phyloP scores from a whole-genome alignment of 2,888 invertebrate species.

The Agriopis aurantiaria region DNA sequence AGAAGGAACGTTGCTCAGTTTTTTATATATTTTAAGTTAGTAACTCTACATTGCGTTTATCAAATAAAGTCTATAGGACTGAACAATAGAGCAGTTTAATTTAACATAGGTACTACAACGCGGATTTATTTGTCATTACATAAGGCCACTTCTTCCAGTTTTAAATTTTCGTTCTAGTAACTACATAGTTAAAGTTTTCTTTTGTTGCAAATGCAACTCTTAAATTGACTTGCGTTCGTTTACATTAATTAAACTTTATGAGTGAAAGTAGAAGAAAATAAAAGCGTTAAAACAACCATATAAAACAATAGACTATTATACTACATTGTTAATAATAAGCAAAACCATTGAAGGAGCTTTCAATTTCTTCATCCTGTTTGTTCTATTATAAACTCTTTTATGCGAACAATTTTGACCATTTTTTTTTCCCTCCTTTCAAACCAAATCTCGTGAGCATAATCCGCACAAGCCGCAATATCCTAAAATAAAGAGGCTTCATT shows the following conservation, averaged over 20 bases:
- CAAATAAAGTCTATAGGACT: too few relatives aligned
- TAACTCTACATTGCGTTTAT: too few relatives aligned
- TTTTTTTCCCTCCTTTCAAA: constrained; percentile 17
- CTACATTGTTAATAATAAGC: not conserved
- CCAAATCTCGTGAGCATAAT: constrained; percentile 27
- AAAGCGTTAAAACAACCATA: not conserved
- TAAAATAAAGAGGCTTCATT: constrained; percentile 41
- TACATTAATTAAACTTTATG: not conserved
- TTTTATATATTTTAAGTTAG: too few relatives aligned
- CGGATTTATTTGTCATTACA: not conserved
- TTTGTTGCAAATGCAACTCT: not conserved
- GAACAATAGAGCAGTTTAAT: not conserved
- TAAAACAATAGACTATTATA: not conserved
- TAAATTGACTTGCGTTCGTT: not conserved
- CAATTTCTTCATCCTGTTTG: constrained; percentile 4
- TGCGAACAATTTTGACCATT: constrained; percentile 14
- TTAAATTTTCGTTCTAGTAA: not conserved
- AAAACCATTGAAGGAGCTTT: constrained; percentile 5
- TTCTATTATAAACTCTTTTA: constrained; percentile 26
- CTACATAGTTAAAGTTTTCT: not conserved
- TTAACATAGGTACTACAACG: not conserved
- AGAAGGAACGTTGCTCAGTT: not conserved
- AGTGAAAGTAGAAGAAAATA: not conserved
- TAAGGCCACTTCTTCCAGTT: not conserved
- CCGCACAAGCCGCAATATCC: constrained; percentile 41